Evolutionary conservation across 2,113 vertebrate genomes (phyloP).

Genomic region (Muntiacus reevesi): DNA sequence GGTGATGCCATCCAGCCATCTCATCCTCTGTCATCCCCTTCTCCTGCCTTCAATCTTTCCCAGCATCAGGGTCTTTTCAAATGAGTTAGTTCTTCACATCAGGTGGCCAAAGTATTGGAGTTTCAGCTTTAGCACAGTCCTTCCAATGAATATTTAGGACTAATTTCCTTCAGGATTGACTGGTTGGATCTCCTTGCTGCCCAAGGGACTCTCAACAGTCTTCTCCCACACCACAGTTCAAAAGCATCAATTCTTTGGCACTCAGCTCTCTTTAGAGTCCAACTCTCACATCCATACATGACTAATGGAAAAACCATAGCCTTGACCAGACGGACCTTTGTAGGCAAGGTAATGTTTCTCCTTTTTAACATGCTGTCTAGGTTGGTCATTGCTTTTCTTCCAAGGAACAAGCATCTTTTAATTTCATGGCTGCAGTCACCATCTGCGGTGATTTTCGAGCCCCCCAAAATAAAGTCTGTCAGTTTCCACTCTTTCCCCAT

Average conservation of each 20-base stretch:
- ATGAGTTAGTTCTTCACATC: not conserved
- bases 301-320: not conserved
- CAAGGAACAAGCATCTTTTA: not conserved
- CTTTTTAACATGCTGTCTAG: not conserved
- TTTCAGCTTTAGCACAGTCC: not conserved
- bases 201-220: not conserved
- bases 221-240: not conserved
- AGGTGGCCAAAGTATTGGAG: not conserved
- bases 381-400: not conserved
- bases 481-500: not conserved
- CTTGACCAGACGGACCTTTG: not conserved
- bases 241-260: rapidly evolving
- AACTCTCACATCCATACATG: not conserved
- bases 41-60: not conserved
- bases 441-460: not conserved
- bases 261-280: not conserved
- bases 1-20: not conserved
- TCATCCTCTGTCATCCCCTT: not conserved
- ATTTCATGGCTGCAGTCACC: not conserved
- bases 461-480: not conserved
- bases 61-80: not conserved
- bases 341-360: not conserved
- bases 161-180: not conserved
- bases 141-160: not conserved
- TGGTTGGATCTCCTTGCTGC: not conserved